A percentile compares a stretch with the other conserved stretches of the same genome.
Evolutionary conservation across 2,113 vertebrate species (phyloP).

Genomic region (Pontoporia blainvillei): DNA sequence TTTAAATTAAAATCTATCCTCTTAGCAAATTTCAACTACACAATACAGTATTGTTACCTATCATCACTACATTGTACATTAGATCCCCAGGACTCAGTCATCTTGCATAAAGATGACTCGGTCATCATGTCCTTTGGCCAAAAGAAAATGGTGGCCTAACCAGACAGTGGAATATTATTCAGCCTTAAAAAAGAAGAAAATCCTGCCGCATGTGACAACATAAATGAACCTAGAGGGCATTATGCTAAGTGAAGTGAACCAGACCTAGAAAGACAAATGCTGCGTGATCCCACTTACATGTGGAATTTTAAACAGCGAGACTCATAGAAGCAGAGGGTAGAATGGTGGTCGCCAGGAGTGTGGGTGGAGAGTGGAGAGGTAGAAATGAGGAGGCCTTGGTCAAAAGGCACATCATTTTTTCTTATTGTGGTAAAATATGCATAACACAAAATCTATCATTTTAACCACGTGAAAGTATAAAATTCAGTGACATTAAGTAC

Average conservation of each 20-base stretch:
- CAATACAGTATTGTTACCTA: accelerated
- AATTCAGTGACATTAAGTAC: neutral
- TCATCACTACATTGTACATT: accelerated
- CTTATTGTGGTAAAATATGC: neutral
- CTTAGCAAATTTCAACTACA: neutral
- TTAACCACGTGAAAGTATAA: neutral
- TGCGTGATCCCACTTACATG: neutral
- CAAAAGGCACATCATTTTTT: neutral
- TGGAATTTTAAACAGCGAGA: neutral
- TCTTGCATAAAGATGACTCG: no score
- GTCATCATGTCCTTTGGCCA: neutral
- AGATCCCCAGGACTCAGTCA: neutral
- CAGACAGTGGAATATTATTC: neutral
- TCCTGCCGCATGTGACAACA: neutral
- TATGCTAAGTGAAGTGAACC: neutral
- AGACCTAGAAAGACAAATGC: neutral
- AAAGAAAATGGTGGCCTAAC: neutral
- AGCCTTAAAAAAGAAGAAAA: neutral
- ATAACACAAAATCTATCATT: neutral
- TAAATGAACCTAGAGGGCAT: neutral
- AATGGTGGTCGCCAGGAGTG: no score
- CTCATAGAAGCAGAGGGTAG: neutral
- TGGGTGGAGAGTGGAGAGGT: no score
- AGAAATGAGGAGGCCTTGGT: neutral
- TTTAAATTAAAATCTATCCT: neutral